Conservation (phyloP, 2,113 vertebrate species). For the Dipodomys ordii region DNA sequence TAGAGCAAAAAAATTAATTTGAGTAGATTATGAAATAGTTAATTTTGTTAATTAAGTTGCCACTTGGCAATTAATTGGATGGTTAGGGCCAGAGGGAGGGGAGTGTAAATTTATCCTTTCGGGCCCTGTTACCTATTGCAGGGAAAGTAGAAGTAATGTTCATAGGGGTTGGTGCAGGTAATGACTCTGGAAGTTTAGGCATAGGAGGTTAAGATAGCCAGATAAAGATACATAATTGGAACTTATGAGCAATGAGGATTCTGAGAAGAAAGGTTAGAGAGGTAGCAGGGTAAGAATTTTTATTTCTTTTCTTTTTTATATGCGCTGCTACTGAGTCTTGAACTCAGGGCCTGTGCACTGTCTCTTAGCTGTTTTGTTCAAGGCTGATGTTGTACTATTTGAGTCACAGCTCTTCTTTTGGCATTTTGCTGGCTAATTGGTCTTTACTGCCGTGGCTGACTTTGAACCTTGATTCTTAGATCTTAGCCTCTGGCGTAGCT, state of each 20-base stretch:
- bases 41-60: not conserved
- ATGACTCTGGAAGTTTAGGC: not conserved
- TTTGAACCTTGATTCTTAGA: too few relatives aligned
- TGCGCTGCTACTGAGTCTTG: too few relatives aligned
- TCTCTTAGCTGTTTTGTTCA: too few relatives aligned
- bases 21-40: not conserved
- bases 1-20: conserved; percentile 9
- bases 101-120: conserved; percentile 22
- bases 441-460: too few relatives aligned
- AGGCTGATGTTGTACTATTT: too few relatives aligned
- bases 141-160: not conserved
- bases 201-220: not conserved
- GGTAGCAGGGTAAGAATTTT: not conserved
- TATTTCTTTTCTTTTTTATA: not conserved
- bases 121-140: not conserved
- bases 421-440: too few relatives aligned
- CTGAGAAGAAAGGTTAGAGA: not conserved
- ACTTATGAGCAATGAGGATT: not conserved
- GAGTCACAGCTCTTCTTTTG: too few relatives aligned
- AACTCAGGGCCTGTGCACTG: too few relatives aligned
- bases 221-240: not conserved
- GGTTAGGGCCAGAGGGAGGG: not conserved
- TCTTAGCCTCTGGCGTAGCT: too few relatives aligned
- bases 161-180: not conserved
- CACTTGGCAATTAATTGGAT: not conserved